phyloP scores from a whole-genome alignment of 1,140 invertebrate species.

The Rhyacophila brunnea region DNA sequence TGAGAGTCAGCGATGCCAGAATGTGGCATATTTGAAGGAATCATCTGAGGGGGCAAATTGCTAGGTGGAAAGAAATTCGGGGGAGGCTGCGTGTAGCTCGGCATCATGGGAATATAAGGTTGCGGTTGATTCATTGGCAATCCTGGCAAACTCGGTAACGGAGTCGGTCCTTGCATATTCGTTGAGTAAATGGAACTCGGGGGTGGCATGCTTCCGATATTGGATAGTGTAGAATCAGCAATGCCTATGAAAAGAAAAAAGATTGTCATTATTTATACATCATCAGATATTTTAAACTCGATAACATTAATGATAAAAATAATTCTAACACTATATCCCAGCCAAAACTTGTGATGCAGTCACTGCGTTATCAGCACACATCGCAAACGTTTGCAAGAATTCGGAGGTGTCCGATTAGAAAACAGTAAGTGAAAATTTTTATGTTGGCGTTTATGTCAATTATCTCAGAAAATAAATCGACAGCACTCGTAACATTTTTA shows the following conservation, averaged over 20 bases:
- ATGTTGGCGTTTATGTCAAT: no score
- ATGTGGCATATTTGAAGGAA: slow-evolving; percentile 6
- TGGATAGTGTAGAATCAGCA: slow-evolving; percentile 17
- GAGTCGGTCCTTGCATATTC: slow-evolving; percentile 49
- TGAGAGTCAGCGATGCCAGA: slow-evolving; percentile 34
- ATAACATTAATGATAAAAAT: no score
- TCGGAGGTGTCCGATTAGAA: no score
- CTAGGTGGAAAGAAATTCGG: slow-evolving; percentile 15
- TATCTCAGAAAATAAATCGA: no score
- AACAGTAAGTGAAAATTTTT: no score
- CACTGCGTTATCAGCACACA: no score
- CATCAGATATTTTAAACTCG: no score
- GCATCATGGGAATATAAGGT: slow-evolving; percentile 55
- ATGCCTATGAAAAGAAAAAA: slow-evolving; percentile 12
- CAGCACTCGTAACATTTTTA: no score
- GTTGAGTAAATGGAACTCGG: slow-evolving; percentile 33
- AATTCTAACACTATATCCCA: no score
- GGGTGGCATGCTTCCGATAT: slow-evolving; percentile 23
- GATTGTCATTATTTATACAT: no score
- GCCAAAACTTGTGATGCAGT: not conserved
- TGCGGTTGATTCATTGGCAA: slow-evolving; percentile 60
- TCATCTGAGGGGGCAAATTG: slow-evolving; percentile 10
- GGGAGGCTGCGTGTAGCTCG: slow-evolving; percentile 43
- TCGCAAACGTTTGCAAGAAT: no score
- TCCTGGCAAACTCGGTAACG: slow-evolving; percentile 59